Conservation (phyloP, 2,888 invertebrate genomes). For the Tinea semifulvella region DNA sequence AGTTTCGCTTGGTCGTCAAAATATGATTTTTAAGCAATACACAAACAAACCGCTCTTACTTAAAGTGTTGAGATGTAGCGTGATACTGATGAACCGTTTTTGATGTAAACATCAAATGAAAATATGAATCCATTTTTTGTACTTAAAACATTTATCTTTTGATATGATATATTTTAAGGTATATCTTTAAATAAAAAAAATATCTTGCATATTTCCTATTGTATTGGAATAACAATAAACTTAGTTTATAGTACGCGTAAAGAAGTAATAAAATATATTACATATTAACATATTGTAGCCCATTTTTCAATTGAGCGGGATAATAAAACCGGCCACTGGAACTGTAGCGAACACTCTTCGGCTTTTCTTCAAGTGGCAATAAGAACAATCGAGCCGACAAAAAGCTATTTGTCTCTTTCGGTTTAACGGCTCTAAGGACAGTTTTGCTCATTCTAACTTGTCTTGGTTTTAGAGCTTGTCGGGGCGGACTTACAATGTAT, state of each 20-base stretch:
- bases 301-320: constrained; percentile 7
- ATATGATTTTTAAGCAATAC: no score
- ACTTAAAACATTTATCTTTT: no score
- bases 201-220: no score
- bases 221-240: not conserved
- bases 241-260: not conserved
- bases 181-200: no score
- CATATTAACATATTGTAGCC: not conserved
- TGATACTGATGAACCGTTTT: no score
- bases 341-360: not conserved
- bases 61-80: no score
- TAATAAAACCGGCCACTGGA: not conserved
- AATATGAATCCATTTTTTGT: no score
- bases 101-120: no score
- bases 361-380: constrained; percentile 8
- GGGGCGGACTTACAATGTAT: constrained; percentile 5
- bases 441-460: constrained; percentile 5
- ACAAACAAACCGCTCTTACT: no score
- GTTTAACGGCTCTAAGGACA: constrained; percentile 4
- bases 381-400: not conserved
- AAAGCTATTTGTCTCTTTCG: constrained; percentile 8
- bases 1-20: no score
- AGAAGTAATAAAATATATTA: constrained; percentile 1
- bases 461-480: constrained; percentile 10
- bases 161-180: no score